Conservation (phyloP, 1,140 invertebrate species). For the Oryzaephilus surinamensis region DNA sequence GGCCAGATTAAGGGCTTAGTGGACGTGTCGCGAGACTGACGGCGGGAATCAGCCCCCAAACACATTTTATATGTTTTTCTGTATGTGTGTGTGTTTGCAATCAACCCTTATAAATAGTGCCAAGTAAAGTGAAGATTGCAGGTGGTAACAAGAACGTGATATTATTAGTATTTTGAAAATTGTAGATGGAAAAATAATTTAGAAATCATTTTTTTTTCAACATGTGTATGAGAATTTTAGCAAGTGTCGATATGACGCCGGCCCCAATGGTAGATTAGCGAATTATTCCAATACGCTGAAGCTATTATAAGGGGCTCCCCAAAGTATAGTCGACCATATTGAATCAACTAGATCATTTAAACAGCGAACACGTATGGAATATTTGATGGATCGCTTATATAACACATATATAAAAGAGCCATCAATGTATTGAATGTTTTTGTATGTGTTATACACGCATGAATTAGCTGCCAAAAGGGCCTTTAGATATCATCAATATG, state of each 20-base stretch:
- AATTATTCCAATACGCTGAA: too few species aligned
- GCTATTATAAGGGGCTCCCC: too few species aligned
- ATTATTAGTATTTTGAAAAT: conserved; percentile 20
- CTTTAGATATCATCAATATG: conserved; percentile 23
- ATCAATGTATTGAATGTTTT: conserved; percentile 27
- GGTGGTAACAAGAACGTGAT: too few species aligned
- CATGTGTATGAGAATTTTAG: too few species aligned
- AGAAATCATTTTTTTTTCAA: neutral
- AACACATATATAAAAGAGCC: conserved; percentile 24
- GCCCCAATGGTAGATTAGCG: too few species aligned
- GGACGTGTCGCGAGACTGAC: conserved; percentile 22
- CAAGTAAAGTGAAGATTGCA: too few species aligned
- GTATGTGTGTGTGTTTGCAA: conserved; percentile 3
- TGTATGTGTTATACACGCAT: conserved; percentile 20
- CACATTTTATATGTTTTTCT: too few species aligned
- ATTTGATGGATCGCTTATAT: conserved; percentile 27
- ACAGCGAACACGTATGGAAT: too few species aligned
- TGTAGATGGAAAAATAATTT: conserved; percentile 4
- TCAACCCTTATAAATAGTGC: conserved; percentile 6
- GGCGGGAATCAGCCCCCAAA: conserved; percentile 10
- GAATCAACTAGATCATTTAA: too few species aligned
- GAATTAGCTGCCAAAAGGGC: conserved; percentile 28
- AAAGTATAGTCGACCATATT: too few species aligned
- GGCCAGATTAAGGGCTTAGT: conserved; percentile 52
- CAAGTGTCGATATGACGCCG: too few species aligned